phyloP scores from a whole-genome alignment of 2,797 vertebrate species.

The Falco cherrug region DNA sequence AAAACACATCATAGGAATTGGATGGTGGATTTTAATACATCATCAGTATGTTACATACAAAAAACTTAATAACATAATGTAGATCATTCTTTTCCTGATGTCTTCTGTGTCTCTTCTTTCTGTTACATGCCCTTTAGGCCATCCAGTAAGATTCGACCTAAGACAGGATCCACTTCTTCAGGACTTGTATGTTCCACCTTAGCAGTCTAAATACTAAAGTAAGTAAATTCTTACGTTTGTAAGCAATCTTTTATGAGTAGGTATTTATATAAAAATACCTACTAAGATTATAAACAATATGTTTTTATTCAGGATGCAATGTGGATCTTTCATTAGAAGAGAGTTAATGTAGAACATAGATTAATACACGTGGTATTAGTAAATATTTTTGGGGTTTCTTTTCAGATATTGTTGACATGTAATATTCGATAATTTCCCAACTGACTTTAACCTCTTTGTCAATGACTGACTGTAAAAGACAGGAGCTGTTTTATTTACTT shows the following conservation, averaged over 20 bases:
- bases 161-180: neutral
- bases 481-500: neutral
- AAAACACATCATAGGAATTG: neutral
- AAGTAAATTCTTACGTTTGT: neutral
- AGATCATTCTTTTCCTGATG: neutral
- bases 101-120: neutral
- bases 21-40: neutral
- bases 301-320: neutral
- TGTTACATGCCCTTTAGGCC: neutral
- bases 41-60: neutral
- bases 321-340: neutral
- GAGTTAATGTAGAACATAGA: neutral
- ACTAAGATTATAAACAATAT: neutral
- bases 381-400: neutral
- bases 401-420: neutral
- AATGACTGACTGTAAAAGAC: neutral
- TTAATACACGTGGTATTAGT: neutral
- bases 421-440: neutral
- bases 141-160: neutral
- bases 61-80: neutral
- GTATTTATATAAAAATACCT: neutral
- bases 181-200: neutral
- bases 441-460: neutral
- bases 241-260: neutral
- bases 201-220: neutral